These are phyloP conservation scores for Cladorhizidae sp. DNA, from an alignment of 37 sponge, comb jelly and placozoan genomes.

Conservation along the genomic window DNA sequence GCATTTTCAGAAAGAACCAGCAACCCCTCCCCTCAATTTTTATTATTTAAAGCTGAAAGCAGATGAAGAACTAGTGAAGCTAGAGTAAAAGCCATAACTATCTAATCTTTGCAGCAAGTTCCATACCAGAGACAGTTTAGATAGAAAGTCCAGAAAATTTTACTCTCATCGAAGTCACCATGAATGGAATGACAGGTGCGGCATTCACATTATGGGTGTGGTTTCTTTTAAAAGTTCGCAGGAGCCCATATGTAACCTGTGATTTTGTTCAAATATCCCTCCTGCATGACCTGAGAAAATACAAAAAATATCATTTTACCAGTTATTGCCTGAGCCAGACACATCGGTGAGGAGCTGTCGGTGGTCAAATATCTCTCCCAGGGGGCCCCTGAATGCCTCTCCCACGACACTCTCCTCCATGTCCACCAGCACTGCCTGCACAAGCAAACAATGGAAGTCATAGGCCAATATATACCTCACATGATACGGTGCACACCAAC, in stretches of 20 bases:
- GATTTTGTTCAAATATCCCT: neutral
- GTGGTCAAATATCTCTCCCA: conserved; percentile 96
- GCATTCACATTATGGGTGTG: neutral
- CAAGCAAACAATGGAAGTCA: too few relatives aligned
- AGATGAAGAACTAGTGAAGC: too few relatives aligned
- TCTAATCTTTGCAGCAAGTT: too few relatives aligned
- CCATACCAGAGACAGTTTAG: too few relatives aligned
- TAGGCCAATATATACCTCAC: too few relatives aligned
- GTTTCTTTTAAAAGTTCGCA: neutral
- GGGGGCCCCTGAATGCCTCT: conserved; percentile 73
- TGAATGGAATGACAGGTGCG: neutral
- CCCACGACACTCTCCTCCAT: conserved; percentile 99
- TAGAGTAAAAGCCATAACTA: too few relatives aligned
- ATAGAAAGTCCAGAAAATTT: too few relatives aligned
- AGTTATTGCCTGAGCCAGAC: conserved; percentile 98
- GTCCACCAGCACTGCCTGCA: conserved; percentile 95
- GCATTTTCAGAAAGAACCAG: too few relatives aligned
- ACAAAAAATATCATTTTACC: conserved; percentile 42
- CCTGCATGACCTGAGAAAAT: neutral
- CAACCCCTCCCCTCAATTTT: too few relatives aligned
- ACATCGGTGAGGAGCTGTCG: conserved; percentile 92
- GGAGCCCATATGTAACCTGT: neutral
- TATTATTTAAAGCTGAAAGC: too few relatives aligned
- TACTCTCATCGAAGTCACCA: neutral
- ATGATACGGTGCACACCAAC: too few relatives aligned